Evolutionary conservation across 2,888 invertebrate species (phyloP).

Genomic region (Tiliacea citrago): DNA sequence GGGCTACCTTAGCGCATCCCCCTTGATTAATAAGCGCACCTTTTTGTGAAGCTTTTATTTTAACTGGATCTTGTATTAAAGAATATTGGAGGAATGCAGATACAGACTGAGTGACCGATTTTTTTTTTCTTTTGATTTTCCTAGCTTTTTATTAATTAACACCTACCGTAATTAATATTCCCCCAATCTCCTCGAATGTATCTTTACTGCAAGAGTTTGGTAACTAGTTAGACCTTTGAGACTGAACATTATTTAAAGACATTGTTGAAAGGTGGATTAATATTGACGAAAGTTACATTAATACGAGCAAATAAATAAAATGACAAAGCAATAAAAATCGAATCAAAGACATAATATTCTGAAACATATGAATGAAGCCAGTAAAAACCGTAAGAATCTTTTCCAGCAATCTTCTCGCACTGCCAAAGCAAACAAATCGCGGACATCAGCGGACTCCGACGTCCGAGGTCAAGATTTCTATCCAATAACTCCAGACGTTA

Average conservation of each 20-base stretch:
- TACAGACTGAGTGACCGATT: not conserved
- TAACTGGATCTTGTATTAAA: not conserved
- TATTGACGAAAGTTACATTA: not conserved
- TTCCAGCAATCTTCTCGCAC: not conserved
- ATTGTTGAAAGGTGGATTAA: not conserved
- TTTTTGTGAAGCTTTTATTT: not conserved
- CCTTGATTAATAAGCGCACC: too few relatives aligned
- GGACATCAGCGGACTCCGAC: constrained; percentile 6
- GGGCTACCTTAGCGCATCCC: too few relatives aligned
- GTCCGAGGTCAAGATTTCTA: constrained; percentile 23
- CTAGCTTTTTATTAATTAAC: not conserved
- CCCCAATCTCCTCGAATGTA: not conserved
- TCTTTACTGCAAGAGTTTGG: not conserved
- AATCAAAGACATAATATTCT: not conserved
- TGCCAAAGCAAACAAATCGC: constrained; percentile 28
- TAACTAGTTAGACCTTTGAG: not conserved
- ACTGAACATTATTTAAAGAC: not conserved
- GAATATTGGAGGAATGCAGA: not conserved
- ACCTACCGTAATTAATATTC: not conserved
- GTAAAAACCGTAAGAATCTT: not conserved
- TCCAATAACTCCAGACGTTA: constrained; percentile 40
- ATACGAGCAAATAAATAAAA: not conserved
- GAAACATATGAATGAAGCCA: not conserved
- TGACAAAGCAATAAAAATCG: not conserved
- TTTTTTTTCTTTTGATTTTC: not conserved